Evolutionary conservation across 2,888 invertebrate genomes (phyloP), one percentile per base, ranked within the genome.

Genomic region (Thumatha senex): DNA sequence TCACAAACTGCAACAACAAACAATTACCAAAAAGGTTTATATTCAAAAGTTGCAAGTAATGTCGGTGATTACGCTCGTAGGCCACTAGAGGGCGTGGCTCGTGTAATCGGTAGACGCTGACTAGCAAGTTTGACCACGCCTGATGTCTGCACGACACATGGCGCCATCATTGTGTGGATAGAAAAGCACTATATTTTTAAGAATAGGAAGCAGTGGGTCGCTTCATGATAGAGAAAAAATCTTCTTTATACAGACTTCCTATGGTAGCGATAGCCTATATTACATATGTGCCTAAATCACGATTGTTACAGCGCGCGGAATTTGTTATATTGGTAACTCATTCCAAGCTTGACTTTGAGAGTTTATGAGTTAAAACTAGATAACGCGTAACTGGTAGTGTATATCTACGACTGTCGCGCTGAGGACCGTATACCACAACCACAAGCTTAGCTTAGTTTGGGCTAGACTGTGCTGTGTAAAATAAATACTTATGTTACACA

Each of bases 21-120:
- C 61, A 65, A 64, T 63, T 56, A 68, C 60, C 64, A 67, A 67
- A 75, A 76, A 76, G 64, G 63, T 49, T 70, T 70, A 71, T 76
- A 78, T 78, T 78, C 77, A 75, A 81, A 87, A 87, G 72, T 75
- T 86, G 89, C 89, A 67, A 64, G 87, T 86, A 88, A 78, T 65
- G 67, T 57, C 48, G 60, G 70, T 76, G 58, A 74, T 78, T 76
- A 74, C 74, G 64, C 56, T 60, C 61, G 63, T 59, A 63, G 53
- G 47, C 63, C 56, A 60, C 31, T 9, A 48, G 52, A 53, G 74
- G 86, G 89, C 84, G 86, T 70, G 80, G 80, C 72, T 56, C 67
- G 68, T 54, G 76, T 86, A 85, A 89, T 87, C 78, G 81, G 70
- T 69, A 74, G 74, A 72, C 70, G 83, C 80, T 89, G 89, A 89